These are phyloP conservation scores for Orthonyx spaldingii DNA, from an alignment of 2,113 vertebrate genomes.

Conservation along the genomic window DNA sequence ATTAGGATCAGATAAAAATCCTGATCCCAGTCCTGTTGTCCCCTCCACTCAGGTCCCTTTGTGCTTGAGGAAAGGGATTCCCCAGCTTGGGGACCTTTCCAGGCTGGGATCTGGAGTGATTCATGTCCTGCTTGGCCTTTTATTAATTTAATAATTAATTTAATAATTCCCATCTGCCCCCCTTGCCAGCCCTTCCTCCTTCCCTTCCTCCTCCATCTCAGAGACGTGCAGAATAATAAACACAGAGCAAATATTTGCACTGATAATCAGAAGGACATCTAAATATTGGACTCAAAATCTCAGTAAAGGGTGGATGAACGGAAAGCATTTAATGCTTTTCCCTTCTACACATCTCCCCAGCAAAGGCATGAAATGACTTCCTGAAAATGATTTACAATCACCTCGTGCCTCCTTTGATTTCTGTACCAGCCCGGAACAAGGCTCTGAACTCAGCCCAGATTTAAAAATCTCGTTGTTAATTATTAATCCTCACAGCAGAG, in stretches of 20 bases:
- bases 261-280: constrained; percentile 7
- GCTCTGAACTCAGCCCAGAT: background rate
- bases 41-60: background rate
- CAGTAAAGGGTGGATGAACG: background rate
- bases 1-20: background rate
- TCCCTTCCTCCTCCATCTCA: background rate
- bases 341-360: background rate
- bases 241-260: constrained; percentile 24
- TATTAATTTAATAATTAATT: constrained; percentile 33
- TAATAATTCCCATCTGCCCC: constrained; percentile 25
- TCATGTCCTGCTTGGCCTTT: background rate
- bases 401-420: constrained; percentile 34
- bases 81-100: background rate
- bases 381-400: constrained; percentile 13
- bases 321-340: background rate
- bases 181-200: background rate
- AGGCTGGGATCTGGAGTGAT: background rate
- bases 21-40: background rate
- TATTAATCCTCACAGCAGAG: background rate
- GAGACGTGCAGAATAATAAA: background rate
- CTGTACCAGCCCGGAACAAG: background rate
- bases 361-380: background rate
- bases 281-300: background rate
- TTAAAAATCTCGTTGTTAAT: background rate
- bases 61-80: background rate